Base-by-base conservation (phyloP, 2,113 vertebrate species). In the Nettapus auritus region DNA sequence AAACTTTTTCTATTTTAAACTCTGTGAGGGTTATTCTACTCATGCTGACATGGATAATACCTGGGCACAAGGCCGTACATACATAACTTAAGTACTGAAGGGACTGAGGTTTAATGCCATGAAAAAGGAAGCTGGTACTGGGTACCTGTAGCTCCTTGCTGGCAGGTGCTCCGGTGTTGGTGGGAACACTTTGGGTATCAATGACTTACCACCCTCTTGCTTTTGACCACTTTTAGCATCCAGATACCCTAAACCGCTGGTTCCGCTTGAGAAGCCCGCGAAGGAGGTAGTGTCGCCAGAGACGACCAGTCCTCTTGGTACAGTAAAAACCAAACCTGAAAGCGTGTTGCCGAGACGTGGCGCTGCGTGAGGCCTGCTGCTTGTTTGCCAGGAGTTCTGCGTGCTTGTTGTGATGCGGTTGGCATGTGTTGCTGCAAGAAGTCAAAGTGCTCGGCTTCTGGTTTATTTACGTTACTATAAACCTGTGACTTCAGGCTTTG, bases 201-300 rank as follows among this genome's bases (percentile, higher is more conserved):
- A 62, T 94, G 67, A 77, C 64, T 63, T 75, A 64, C 3, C 93
- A 31, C 53, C 93, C 3, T 89, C 88, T 94, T 98, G 63, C 95
- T 95, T 97, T 96, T 90, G 64, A 67, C 97, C 97, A 95, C 68
- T 93, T n/a, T 89, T 97, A 98, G 98, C 98, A 63, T 94, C 20
- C 92, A 98, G 95, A 94, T 98, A 96, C 75, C 98, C 98, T 86
- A 98, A 98, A 82, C 97, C 98, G n/a, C 93, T 98, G 96, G 82
- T 97, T 87, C 93, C 96, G 34, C 83, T 97, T 94, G 94, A 94
- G 94, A 96, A 93, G 34, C 90, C 55, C 79, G 94, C 40, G 23
- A 89, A 90, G 93, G 95, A 97, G 74, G 13, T 97, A 73, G 85
- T 96, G 6, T 71, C 98, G 67, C 75, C 97, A 94, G 97, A 98